Conservation (phyloP, 2,113 vertebrate species). For the Gavialis gangeticus region DNA sequence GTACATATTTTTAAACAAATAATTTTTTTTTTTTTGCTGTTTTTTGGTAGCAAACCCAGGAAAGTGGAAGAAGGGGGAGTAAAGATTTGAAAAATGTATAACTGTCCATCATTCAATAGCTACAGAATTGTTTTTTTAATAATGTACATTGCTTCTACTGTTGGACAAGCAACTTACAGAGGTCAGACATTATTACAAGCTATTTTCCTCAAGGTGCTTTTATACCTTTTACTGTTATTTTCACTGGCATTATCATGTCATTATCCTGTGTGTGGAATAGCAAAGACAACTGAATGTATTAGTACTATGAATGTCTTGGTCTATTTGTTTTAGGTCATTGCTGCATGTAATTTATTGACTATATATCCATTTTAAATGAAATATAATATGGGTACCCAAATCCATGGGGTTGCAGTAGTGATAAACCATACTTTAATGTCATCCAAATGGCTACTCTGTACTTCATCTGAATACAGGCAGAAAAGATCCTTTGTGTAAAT, state of each 20-base stretch:
- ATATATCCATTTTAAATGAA: conserved; percentile 37
- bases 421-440: conserved; percentile 62
- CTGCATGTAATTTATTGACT: conserved; percentile 58
- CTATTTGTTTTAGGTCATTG: conserved; percentile 62
- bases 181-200: conserved; percentile 16
- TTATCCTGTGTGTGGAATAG: conserved; percentile 46
- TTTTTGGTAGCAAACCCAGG: conserved; percentile 43
- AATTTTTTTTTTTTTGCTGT: conserved; percentile 69
- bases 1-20: conserved; percentile 73
- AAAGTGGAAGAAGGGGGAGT: conserved; percentile 42
- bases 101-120: conserved; percentile 20
- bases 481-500: too few species aligned
- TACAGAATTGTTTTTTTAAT: conserved; percentile 72
- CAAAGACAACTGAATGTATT: conserved; percentile 45
- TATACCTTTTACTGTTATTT: conserved; percentile 29
- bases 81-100: conserved; percentile 40
- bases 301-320: background rate
- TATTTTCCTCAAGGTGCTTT: conserved; percentile 44
- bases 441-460: conserved; percentile 33
- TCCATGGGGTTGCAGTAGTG: conserved; percentile 40
- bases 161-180: conserved; percentile 25
- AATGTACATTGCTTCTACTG: conserved; percentile 40
- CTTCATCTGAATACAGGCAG: conserved; percentile 8
- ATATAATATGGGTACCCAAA: conserved; percentile 18
- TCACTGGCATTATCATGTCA: conserved; percentile 58